phyloP scores from a whole-genome alignment of 2,888 invertebrate species.

The Podotricha telesiphe region DNA sequence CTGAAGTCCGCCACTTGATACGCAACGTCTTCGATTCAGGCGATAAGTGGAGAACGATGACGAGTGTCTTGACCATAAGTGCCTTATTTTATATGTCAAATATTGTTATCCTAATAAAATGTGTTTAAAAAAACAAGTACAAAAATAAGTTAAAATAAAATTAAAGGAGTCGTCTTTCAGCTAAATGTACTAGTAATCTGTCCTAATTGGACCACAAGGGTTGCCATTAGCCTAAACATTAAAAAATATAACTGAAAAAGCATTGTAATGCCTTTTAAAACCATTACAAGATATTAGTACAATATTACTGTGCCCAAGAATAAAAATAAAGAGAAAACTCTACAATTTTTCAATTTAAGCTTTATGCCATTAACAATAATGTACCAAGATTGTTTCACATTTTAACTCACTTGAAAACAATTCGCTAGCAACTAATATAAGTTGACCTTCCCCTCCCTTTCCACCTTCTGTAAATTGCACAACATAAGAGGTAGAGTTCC shows the following conservation, averaged over 20 bases:
- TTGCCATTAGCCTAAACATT: not conserved
- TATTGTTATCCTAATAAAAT: no score
- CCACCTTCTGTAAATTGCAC: constrained; percentile 26
- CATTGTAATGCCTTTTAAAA: not conserved
- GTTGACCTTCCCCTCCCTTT: constrained; percentile 44
- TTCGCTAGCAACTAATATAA: constrained; percentile 41
- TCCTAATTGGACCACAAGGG: not conserved
- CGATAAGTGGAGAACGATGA: no score
- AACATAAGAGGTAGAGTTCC: constrained; percentile 14
- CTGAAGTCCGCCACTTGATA: no score
- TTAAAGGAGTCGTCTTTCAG: no score
- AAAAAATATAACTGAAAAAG: not conserved
- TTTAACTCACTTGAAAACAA: constrained; percentile 27
- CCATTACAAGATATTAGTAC: not conserved
- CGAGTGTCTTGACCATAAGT: no score
- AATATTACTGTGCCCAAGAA: constrained; percentile 12
- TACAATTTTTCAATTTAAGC: constrained; percentile 32
- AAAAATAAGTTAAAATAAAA: no score
- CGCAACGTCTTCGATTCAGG: no score
- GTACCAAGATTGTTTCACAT: constrained; percentile 31
- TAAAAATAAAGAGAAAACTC: constrained; percentile 19
- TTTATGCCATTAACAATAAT: constrained; percentile 29
- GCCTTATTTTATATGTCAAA: no score
- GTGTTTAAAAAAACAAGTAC: no score
- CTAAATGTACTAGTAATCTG: not conserved